Percentiles rank a stretch among this genome's conserved stretches.
phyloP scores from a whole-genome alignment of 2,888 invertebrate species.

The Apotomis turbidana region DNA sequence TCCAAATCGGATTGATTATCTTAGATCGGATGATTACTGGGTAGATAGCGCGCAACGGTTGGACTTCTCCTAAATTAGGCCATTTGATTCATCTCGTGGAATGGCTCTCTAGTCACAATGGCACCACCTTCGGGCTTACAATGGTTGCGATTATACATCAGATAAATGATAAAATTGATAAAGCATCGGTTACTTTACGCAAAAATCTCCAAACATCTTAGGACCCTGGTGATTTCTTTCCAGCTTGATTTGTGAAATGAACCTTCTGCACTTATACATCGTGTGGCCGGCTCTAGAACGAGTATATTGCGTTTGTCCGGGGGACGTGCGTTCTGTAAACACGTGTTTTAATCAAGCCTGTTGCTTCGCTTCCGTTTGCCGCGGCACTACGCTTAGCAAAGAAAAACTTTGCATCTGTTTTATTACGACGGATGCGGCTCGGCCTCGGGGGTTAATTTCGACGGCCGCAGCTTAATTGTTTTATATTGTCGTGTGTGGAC shows the following conservation, averaged over 20 bases:
- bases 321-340: constrained; percentile 80
- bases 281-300: constrained; percentile 8
- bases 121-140: no score
- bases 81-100: no score
- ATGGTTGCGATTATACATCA: no score
- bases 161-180: no score
- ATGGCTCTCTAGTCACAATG: no score
- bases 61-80: no score
- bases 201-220: neutral
- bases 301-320: constrained; percentile 69
- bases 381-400: constrained; percentile 77
- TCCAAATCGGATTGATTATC: no score
- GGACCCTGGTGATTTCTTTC: neutral
- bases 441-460: constrained; percentile 79
- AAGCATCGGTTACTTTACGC: no score
- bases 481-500: constrained; percentile 57
- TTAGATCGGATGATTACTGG: no score
- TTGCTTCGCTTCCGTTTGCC: constrained; percentile 79
- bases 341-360: constrained; percentile 84
- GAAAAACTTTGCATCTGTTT: constrained; percentile 84
- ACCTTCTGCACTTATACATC: neutral
- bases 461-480: constrained; percentile 73
- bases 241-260: neutral
- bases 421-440: constrained; percentile 79
- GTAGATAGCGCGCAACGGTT: no score